Evolutionary conservation across 2,113 vertebrate genomes (phyloP), one percentile per base, ranked within the genome.

Genomic region (Mirza zaza): DNA sequence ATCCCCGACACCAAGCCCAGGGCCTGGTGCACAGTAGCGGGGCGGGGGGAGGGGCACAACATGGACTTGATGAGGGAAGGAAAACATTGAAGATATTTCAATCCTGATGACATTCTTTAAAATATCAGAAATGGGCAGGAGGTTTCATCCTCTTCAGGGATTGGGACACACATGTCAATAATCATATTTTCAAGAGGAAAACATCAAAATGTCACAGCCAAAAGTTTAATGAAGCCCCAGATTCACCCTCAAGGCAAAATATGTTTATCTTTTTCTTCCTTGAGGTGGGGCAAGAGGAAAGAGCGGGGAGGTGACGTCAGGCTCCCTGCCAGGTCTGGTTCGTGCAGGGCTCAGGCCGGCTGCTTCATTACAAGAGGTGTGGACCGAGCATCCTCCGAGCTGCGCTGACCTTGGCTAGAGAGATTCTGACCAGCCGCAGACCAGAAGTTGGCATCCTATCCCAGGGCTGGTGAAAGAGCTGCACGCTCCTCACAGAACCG

Each of bases 391-490:
- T 48, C 34, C 36, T 70, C 59, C 23, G 20, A 32, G 61, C 65
- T 7, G 10, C 4, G 8, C 8, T n/a, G n/a, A 48, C 86, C 36
- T 36, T 82, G 42, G 42, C 17, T 23, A 39, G 21, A 67, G 21
- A 57, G 55, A 57, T 14, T 6, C 75, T 29, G n/a, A 82, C 14
- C 50, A 55, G 2, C 29, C 57, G 63, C 34, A 29, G 17, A 65
- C 23, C 0, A 0, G 18, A 84, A 63, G 57, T 9, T 12, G 70
- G 45, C 48, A 27, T 86, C 32, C 61, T 17, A 0, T 36, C 7
- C 12, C 14, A 18, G 23, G 59, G 45, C 13, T 86, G 50, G 29
- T 18, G 63, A n/a, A 32, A 59, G 34, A 29, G 48, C 34, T n/a
- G 17, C 0, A 1, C 12, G 36, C 29, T n/a, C 48, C 65, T 70